Evolutionary conservation across 1,140 invertebrate genomes (phyloP).

Genomic region (Adoxophyes honmai): DNA sequence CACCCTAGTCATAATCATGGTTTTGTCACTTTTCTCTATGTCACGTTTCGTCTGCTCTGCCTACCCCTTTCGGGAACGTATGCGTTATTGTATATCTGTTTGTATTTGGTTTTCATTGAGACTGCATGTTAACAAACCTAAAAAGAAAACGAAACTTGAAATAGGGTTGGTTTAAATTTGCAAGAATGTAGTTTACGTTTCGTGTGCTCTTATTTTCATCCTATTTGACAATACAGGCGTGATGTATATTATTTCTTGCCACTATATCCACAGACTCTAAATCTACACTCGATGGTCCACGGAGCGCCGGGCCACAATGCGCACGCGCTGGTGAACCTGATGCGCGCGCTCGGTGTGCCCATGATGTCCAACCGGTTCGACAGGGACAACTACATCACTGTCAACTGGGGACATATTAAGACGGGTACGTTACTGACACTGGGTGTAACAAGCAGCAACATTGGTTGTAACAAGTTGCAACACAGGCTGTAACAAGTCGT

Average conservation of each 20-base stretch:
- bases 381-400: constrained; percentile 43
- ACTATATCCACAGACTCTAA: constrained; percentile 37
- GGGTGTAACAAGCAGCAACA: background rate
- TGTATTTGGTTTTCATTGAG: too few relatives aligned
- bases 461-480: too few relatives aligned
- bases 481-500: background rate
- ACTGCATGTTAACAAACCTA: too few relatives aligned
- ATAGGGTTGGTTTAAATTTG: too few relatives aligned
- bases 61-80: too few relatives aligned
- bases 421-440: constrained; percentile 28
- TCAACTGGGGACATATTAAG: constrained; percentile 46
- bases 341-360: constrained; percentile 39
- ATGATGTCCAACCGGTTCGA: constrained; percentile 61
- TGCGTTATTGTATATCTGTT: too few relatives aligned
- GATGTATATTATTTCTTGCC: background rate
- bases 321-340: constrained; percentile 38
- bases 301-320: constrained; percentile 41
- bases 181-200: too few relatives aligned
- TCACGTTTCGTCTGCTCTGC: too few relatives aligned
- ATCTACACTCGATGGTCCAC: constrained; percentile 27
- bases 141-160: too few relatives aligned
- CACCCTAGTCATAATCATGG: too few relatives aligned
- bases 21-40: too few relatives aligned
- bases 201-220: too few relatives aligned
- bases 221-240: background rate